Conservation (phyloP, 2,113 vertebrate genomes). For the Archilochus colubris region DNA sequence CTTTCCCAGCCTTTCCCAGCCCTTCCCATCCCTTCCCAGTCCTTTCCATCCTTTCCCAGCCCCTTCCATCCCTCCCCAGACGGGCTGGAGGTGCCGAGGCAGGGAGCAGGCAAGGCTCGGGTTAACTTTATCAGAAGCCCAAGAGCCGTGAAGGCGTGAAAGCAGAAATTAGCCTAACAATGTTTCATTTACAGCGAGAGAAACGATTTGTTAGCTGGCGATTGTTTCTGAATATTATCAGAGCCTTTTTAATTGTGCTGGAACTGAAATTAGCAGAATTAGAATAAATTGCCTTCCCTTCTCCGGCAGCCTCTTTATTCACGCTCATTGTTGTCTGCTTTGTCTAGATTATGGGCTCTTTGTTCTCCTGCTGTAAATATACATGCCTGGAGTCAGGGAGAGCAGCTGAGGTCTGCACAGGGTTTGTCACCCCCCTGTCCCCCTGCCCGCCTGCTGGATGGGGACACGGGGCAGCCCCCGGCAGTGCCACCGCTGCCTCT, state of each 20-base stretch:
- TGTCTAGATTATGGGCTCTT: slow-evolving; percentile 91
- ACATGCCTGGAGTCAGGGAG: slow-evolving; percentile 87
- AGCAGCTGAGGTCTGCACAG: slow-evolving; percentile 72
- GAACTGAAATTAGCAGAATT: slow-evolving; percentile 98
- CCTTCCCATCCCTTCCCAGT: not conserved
- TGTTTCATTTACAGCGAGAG: slow-evolving; percentile 90
- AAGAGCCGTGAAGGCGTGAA: slow-evolving; percentile 53
- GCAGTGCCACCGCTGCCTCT: not conserved
- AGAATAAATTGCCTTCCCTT: slow-evolving; percentile 91
- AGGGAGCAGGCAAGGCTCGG: slow-evolving; percentile 59
- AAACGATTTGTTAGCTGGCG: slow-evolving; percentile 86
- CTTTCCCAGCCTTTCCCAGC: too few relatives aligned
- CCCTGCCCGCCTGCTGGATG: not conserved
- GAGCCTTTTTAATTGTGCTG: slow-evolving; percentile 94
- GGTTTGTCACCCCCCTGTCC: not conserved
- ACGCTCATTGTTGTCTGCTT: slow-evolving; percentile 90
- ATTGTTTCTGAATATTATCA: slow-evolving; percentile 93
- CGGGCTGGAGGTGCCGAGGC: not conserved
- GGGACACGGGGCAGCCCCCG: not conserved
- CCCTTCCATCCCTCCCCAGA: not conserved
- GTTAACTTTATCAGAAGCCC: slow-evolving; percentile 88
- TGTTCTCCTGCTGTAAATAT: slow-evolving; percentile 91
- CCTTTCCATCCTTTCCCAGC: not conserved
- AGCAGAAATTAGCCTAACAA: slow-evolving; percentile 90
- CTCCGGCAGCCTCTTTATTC: slow-evolving; percentile 89